phyloP scores from a whole-genome alignment of 1,140 invertebrate genomes.

The Meloidogyne floridensis region DNA sequence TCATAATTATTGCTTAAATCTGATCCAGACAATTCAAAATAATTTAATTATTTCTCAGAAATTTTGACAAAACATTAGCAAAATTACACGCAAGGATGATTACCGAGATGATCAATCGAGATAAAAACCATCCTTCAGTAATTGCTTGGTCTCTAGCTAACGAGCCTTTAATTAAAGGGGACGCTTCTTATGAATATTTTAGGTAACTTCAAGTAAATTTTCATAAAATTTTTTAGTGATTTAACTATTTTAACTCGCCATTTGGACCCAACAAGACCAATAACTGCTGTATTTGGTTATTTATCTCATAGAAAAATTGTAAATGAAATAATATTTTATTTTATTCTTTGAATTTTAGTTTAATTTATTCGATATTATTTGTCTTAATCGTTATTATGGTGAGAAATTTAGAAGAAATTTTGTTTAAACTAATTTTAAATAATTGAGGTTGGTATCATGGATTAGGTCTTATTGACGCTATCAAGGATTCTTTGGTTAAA shows the following conservation, averaged over 20 bases:
- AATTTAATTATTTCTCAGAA: constrained; percentile 19
- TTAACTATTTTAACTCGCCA: constrained; percentile 66
- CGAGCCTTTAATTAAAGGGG: constrained; percentile 46
- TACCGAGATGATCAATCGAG: constrained; percentile 53
- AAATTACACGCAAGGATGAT: constrained; percentile 58
- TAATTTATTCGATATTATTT: constrained; percentile 82
- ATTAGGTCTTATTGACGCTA: constrained; percentile 71
- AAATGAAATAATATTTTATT: constrained; percentile 55
- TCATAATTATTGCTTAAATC: no score
- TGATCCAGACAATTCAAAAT: background rate
- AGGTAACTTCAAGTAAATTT: constrained; percentile 34
- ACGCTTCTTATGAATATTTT: constrained; percentile 51
- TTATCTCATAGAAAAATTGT: constrained; percentile 70
- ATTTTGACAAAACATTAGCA: constrained; percentile 41
- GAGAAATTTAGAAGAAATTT: background rate
- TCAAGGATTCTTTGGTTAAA: constrained; percentile 67
- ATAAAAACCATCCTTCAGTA: constrained; percentile 62
- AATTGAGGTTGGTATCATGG: constrained; percentile 88
- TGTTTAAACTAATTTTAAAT: constrained; percentile 66
- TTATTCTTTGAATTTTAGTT: no score
- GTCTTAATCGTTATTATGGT: constrained; percentile 74
- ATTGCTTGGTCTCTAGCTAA: constrained; percentile 62
- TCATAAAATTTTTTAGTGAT: constrained; percentile 49
- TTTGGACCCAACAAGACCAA: constrained; percentile 77
- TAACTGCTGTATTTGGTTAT: constrained; percentile 75